phyloP scores from a whole-genome alignment of 2,113 vertebrate genomes.

The Pipra filicauda region DNA sequence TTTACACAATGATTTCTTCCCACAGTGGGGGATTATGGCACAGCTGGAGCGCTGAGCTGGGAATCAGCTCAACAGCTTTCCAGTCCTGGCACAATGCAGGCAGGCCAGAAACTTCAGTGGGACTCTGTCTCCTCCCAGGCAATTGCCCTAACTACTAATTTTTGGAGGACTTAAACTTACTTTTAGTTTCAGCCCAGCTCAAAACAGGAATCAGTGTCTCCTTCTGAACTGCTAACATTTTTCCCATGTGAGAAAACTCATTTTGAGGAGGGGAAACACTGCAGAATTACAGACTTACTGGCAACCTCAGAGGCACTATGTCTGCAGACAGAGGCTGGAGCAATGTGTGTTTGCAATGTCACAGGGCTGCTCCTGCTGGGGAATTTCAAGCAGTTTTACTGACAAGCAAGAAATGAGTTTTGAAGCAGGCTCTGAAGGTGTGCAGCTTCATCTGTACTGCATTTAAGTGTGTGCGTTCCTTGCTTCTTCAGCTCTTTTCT shows the following conservation, averaged over 20 bases:
- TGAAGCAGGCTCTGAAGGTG: not conserved
- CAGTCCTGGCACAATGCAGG: not conserved
- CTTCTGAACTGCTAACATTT: not conserved
- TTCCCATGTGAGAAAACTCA: not conserved
- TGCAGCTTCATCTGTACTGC: not conserved
- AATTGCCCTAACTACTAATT: not conserved
- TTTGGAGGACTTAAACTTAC: not conserved
- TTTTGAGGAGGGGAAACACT: not conserved
- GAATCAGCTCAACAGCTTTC: not conserved
- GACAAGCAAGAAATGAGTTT: not conserved
- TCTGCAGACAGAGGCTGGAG: not conserved
- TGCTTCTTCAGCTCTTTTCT: not conserved
- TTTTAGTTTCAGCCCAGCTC: not conserved
- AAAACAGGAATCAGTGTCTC: accelerated
- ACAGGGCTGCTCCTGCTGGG: not conserved
- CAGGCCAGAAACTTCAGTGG: not conserved
- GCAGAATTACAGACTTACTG: not conserved
- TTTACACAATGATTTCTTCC: not conserved
- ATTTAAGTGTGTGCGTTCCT: not conserved
- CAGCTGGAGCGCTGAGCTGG: not conserved
- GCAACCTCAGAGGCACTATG: not conserved
- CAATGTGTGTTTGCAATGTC: accelerated
- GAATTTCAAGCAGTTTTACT: not conserved
- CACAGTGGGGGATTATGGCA: not conserved
- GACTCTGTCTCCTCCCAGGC: not conserved